Conservation (phyloP, 2,888 invertebrate genomes). For the Amphipyra tragopoginis region DNA sequence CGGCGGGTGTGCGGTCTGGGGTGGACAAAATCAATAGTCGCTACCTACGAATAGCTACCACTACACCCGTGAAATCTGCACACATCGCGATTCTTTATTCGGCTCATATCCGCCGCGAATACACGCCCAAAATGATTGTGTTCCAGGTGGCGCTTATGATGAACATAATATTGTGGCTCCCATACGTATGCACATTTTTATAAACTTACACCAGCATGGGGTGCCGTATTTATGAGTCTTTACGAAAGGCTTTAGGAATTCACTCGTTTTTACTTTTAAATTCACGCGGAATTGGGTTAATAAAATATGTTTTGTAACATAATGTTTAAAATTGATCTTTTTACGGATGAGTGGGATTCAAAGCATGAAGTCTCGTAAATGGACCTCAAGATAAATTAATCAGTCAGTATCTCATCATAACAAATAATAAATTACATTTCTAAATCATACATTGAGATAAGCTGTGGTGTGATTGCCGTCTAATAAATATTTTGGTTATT, state of each 20-base stretch:
- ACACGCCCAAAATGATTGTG: constrained; percentile 73
- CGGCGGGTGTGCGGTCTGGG: constrained; percentile 81
- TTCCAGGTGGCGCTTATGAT: constrained; percentile 76
- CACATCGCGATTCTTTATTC: constrained; percentile 86
- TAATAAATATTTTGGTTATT: constrained; percentile 63
- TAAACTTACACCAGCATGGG: constrained; percentile 30
- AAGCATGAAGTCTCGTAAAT: background rate
- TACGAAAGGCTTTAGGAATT: constrained; percentile 22
- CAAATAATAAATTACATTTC: constrained; percentile 32
- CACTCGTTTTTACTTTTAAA: constrained; percentile 12
- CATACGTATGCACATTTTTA: constrained; percentile 58
- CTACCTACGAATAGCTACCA: constrained; percentile 83
- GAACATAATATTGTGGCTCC: constrained; percentile 61
- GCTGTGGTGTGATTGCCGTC: constrained; percentile 30
- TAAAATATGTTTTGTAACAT: constrained; percentile 1
- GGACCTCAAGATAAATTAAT: constrained; percentile 16
- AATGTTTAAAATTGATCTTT: constrained; percentile 4
- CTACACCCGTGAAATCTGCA: constrained; percentile 82
- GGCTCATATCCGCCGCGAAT: constrained; percentile 73
- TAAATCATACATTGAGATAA: constrained; percentile 34
- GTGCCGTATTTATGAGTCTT: constrained; percentile 36
- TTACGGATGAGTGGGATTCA: background rate
- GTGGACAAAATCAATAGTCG: constrained; percentile 89
- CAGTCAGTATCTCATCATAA: constrained; percentile 11
- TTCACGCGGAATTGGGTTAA: constrained; percentile 27